These are phyloP conservation scores for Acrossocheilus fasciatus DNA, from an alignment of 2,797 vertebrate species.

Conservation along the genomic window DNA sequence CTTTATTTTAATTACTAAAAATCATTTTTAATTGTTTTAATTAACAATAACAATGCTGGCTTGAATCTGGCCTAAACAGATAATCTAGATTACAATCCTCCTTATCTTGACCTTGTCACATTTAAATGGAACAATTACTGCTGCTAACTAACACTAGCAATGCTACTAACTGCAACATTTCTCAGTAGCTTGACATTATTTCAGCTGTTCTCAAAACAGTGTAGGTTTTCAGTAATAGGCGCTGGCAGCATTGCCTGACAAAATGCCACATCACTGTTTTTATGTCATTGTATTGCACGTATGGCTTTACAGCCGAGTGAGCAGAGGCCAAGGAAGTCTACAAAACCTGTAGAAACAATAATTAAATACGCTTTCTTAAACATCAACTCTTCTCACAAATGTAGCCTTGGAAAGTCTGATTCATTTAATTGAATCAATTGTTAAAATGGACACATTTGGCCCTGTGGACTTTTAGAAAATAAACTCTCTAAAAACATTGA, in stretches of 20 bases:
- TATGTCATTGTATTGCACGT: neutral
- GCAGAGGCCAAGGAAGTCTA: neutral
- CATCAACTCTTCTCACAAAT: neutral
- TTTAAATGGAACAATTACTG: neutral
- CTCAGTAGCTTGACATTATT: constrained; percentile 3
- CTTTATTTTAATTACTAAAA: neutral
- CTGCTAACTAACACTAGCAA: neutral
- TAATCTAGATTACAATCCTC: neutral
- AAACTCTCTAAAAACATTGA: neutral
- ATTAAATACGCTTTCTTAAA: neutral
- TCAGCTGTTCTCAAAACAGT: neutral
- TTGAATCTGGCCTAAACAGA: neutral
- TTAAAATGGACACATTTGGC: neutral
- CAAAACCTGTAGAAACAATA: neutral
- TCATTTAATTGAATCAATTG: neutral
- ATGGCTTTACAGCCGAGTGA: neutral
- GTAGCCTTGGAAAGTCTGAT: neutral
- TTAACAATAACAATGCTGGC: neutral
- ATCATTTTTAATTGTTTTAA: neutral
- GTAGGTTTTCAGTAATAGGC: neutral
- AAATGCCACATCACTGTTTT: neutral
- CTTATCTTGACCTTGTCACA: too few species aligned
- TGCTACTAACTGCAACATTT: neutral
- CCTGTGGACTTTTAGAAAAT: too few species aligned
- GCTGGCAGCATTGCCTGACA: neutral